Evolutionary conservation across 2,888 invertebrate genomes (phyloP), one percentile per base, ranked within the genome.

Genomic region (Coleophora flavipennella): DNA sequence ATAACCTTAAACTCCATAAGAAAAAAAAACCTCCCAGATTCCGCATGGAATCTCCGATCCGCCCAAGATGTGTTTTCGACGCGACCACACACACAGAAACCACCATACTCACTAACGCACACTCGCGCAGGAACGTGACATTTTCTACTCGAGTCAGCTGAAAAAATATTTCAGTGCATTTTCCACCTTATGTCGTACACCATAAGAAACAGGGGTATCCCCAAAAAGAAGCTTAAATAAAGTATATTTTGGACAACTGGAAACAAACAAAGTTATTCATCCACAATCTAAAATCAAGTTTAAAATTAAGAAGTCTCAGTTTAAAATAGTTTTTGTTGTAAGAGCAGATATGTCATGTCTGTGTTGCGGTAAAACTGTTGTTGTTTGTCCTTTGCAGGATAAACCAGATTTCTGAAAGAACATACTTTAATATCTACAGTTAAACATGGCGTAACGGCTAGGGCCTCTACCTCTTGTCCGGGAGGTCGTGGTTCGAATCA

Each of bases 141-240:
- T 74, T 75, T 20, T 71, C 72, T 70, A 71, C 71, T 71, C 68
- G 67, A 68, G 81, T 83, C 81, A 83, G 81, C 81, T 80, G 80
- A 78, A 80, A 73, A 63, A 53, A 45, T 39, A 32, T 20, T 10
- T 1, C 63, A 61, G 39, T 37, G 46, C 3, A 73, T 64, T 54
- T 44, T 50, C 13, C 45, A 47, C 64, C 54, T 48, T 75, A 62
- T 13, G 0, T 0, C 43, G 2, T 41, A 1, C 13, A 0, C 1
- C 44, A 55, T 77, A 55, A 63, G 64, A 27, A 20, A 6, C 7
- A 25, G 38, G n/a, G 27, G 48, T 50, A 43, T 48, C 49, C 44
- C 48, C 43, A 54, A 52, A 45, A 50, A 29, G 43, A 50, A n/a
- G 53, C 56, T 63, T 63, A 76, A 77, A 78, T 79, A 78, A 75